phyloP scores from a whole-genome alignment of 2,797 vertebrate genomes.

The Dipus sagitta region DNA sequence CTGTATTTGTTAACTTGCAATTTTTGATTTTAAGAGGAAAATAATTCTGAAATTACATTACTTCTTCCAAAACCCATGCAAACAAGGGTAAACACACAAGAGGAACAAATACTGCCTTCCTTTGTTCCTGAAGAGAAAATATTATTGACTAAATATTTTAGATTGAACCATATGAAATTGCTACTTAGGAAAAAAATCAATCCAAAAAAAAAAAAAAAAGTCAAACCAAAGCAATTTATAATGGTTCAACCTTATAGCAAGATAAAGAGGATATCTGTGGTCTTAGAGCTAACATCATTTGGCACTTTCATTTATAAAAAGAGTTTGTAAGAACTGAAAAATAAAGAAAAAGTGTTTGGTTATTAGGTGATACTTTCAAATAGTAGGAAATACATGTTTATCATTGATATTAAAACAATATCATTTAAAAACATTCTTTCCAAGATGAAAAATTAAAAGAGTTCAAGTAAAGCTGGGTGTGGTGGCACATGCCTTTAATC shows the following conservation, averaged over 20 bases:
- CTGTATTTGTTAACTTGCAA: not conserved
- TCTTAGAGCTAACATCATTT: constrained; percentile 22
- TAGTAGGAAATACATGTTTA: constrained; percentile 23
- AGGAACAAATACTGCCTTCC: not conserved
- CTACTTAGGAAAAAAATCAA: not conserved
- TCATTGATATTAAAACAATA: constrained; percentile 17
- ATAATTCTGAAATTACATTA: not conserved
- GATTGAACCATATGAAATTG: not conserved
- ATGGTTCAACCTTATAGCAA: not conserved
- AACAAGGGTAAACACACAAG: not conserved
- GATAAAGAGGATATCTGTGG: not conserved
- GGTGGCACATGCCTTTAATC: too few species aligned
- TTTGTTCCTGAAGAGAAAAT: constrained; percentile 37
- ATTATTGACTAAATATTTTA: not conserved
- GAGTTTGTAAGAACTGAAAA: not conserved
- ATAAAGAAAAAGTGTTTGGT: not conserved
- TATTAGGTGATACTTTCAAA: constrained; percentile 38
- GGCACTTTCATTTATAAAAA: not conserved
- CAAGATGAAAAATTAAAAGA: constrained; percentile 12
- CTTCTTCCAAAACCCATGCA: not conserved
- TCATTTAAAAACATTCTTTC: not conserved
- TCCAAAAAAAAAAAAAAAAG: not conserved
- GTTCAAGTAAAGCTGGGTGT: not conserved
- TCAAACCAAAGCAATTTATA: not conserved
- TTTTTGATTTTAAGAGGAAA: not conserved